Evolutionary conservation across 2,113 vertebrate species (phyloP).

Genomic region (Oophaga pumilio): DNA sequence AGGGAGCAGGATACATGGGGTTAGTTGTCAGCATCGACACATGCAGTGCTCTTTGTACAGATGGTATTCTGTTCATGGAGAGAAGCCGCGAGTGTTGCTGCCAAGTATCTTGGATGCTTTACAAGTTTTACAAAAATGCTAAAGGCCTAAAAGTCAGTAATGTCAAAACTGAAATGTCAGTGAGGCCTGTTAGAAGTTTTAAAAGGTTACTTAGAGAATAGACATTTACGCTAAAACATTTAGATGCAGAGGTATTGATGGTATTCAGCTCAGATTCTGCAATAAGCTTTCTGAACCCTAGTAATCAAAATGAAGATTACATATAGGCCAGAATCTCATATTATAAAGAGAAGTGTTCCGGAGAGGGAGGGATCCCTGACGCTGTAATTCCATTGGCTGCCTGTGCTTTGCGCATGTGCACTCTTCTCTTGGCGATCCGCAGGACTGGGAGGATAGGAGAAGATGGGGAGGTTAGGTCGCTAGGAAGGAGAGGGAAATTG

Average conservation of each 20-base stretch:
- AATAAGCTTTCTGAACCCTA: constrained; percentile 29
- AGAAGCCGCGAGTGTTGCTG: background rate
- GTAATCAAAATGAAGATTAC: background rate
- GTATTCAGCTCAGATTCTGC: background rate
- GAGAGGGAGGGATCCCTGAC: too few relatives aligned
- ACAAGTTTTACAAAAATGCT: constrained; percentile 39
- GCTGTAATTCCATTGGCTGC: too few relatives aligned
- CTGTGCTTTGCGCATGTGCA: too few relatives aligned
- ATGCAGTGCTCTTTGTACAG: constrained; percentile 10
- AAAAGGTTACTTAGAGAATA: constrained; percentile 39
- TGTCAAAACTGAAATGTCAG: constrained; percentile 44
- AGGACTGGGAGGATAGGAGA: too few relatives aligned
- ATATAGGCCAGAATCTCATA: background rate
- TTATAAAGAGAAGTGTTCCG: too few relatives aligned
- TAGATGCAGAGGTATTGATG: constrained; percentile 15
- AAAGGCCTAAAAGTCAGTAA: constrained; percentile 44
- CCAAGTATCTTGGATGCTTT: constrained; percentile 42
- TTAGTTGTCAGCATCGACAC: constrained; percentile 10
- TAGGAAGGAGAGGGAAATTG: too few relatives aligned
- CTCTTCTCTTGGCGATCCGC: too few relatives aligned
- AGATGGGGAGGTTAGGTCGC: too few relatives aligned
- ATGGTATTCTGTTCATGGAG: constrained; percentile 7
- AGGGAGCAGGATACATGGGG: background rate
- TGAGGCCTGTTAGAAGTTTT: constrained; percentile 39
- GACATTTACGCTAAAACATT: constrained; percentile 28